Conservation (phyloP, 2,888 invertebrate genomes). For the Caprella mutica region DNA sequence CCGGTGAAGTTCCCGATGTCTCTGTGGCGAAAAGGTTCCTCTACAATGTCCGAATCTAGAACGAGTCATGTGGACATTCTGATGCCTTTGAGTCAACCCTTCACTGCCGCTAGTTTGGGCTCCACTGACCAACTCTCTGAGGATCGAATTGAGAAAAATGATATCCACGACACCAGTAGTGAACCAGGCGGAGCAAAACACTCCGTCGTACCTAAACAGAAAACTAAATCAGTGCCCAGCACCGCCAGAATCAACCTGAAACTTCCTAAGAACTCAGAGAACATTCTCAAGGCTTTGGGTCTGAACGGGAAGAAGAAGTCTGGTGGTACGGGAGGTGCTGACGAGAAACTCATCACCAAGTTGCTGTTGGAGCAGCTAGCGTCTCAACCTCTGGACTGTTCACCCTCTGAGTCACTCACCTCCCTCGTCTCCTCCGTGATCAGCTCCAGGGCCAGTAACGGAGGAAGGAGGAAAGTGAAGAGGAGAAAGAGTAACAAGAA, state of each 20-base stretch:
- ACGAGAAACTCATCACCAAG: constrained; percentile 13
- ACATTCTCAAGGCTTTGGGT: constrained; percentile 14
- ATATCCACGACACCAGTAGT: constrained; percentile 24
- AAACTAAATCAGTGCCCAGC: constrained; percentile 24
- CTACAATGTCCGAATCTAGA: constrained; percentile 16
- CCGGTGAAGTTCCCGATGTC: constrained; percentile 14
- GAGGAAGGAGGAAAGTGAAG: constrained; percentile 17
- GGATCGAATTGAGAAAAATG: constrained; percentile 20
- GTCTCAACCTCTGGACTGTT: neutral
- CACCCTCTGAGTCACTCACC: constrained; percentile 17
- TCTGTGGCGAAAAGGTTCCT: constrained; percentile 11
- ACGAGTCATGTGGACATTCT: constrained; percentile 27
- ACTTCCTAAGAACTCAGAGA: constrained; percentile 20
- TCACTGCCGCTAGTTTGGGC: too few relatives aligned
- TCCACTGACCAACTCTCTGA: constrained; percentile 21
- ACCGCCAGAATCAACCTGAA: constrained; percentile 15
- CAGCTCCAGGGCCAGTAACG: constrained; percentile 24
- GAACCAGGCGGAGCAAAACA: constrained; percentile 29
- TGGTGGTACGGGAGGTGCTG: neutral
- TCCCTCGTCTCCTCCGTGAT: constrained; percentile 24
- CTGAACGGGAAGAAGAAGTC: constrained; percentile 9
- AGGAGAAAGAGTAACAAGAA: constrained; percentile 22
- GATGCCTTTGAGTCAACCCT: constrained; percentile 31
- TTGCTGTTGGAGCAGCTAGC: constrained; percentile 11
- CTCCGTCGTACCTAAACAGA: constrained; percentile 12